A percentile compares a stretch with the other conserved stretches of the same genome.
These are phyloP conservation scores for Crypturellus tataupa DNA, from an alignment of 2,797 vertebrate genomes.

Conservation along the genomic window DNA sequence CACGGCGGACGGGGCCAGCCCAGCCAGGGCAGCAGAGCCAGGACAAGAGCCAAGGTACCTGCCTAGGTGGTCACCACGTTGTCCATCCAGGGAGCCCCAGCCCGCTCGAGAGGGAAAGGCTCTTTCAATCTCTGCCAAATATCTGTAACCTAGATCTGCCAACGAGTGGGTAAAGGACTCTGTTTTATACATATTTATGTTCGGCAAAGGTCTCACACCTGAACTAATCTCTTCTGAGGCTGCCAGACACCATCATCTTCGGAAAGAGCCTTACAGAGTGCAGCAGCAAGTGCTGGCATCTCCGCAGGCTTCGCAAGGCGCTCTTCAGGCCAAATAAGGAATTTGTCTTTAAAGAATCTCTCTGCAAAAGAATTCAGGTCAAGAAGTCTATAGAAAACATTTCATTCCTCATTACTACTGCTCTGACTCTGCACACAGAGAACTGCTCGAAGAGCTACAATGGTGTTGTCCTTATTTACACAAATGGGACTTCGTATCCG, in stretches of 20 bases:
- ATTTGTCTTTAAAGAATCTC: constrained; percentile 43
- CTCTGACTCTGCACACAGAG: neutral
- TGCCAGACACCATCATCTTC: neutral
- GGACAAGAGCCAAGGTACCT: neutral
- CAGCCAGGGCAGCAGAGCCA: neutral
- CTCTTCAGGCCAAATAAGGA: constrained; percentile 56
- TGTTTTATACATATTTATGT: neutral
- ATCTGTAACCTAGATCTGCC: neutral
- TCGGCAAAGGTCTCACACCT: constrained; percentile 6
- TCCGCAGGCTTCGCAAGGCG: neutral
- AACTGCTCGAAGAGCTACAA: neutral
- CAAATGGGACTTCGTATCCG: neutral
- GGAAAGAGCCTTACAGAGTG: neutral
- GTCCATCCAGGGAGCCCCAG: neutral
- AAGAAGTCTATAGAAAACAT: constrained; percentile 35
- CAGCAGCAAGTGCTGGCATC: constrained; percentile 27
- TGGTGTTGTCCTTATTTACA: neutral
- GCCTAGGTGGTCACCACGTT: neutral
- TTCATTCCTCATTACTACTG: constrained; percentile 15
- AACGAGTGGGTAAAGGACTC: neutral
- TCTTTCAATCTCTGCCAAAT: neutral
- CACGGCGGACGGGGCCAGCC: neutral
- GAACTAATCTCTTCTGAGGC: neutral
- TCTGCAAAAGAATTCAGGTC: constrained; percentile 48
- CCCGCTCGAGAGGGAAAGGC: neutral